Evolutionary conservation across 92 coral and sea anemone genomes (phyloP), one percentile per base, ranked within the genome.

Genomic region (Umimayanthus kanabou): DNA sequence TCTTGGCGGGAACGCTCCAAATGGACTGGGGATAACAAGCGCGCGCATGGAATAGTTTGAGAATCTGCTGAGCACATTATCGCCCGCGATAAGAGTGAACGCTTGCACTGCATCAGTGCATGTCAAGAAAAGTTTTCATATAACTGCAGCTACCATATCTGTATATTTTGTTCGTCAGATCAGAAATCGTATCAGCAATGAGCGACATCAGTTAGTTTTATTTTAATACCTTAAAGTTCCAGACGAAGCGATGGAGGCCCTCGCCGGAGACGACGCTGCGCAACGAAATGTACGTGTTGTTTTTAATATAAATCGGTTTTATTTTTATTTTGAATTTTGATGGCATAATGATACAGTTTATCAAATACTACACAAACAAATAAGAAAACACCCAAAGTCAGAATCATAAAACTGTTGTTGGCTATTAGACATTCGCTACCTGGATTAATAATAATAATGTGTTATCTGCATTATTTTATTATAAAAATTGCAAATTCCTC

Each of bases 181-280:
- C 33, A 53, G 10, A 13, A 53, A 28, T 79, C 18, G 39, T 64
- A 53, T 72, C 69, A 28, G 69, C 18, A 55, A 80, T 53, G 70
- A 33, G 7, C 16, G 49, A 58, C 49, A 4, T 37, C 0, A 61
- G 22, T 28, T 80, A 22, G 49, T 58, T 22, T 28, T 3, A 33
- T 25, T 28, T 2, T 37, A 61, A 23, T 57, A n/a, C 6, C 14
- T 53, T 15, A 53, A 79, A 43, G 65, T 61, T 2, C 9, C 26
- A 61, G 39, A 14, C 6, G 23, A 82, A 82, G 39, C 33, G 42
- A 83, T 83, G 87, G 87, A 83, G 76, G 78, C 87, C 66, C 45
- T 83, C 28, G 78, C 67, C 8, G 87, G 87, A 25, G 87, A 83
- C 87, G 78, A n/a, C 37, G 65, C 78, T 69, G 87, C 87, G 45